These are phyloP conservation scores for Enoplolaimus lenunculus DNA, from an alignment of 2,888 invertebrate species.

Conservation along the genomic window DNA sequence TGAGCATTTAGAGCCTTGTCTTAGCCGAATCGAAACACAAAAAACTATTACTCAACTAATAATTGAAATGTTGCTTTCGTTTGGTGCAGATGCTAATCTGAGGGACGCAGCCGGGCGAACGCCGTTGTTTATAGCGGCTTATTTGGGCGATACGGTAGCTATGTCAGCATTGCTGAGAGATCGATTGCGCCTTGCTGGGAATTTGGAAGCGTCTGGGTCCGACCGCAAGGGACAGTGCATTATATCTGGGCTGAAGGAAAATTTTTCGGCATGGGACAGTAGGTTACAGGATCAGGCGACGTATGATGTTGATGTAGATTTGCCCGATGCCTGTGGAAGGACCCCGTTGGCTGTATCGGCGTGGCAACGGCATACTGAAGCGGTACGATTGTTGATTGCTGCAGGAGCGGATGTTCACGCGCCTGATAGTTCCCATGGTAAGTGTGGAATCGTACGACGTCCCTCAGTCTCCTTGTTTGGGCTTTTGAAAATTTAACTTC, in stretches of 20 bases:
- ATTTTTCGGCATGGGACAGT: too few species aligned
- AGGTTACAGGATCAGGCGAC: too few species aligned
- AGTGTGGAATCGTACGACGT: constrained; percentile 30
- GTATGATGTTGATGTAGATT: constrained; percentile 36
- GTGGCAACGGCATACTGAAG: constrained; percentile 55
- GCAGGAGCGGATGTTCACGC: constrained; percentile 28
- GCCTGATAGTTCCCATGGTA: constrained; percentile 38
- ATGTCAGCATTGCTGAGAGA: constrained; percentile 23
- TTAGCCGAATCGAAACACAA: too few species aligned
- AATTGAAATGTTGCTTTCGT: constrained; percentile 49
- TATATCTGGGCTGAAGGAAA: too few species aligned
- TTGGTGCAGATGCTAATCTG: constrained; percentile 48
- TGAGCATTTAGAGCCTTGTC: too few species aligned
- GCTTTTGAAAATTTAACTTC: too few species aligned
- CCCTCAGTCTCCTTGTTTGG: not conserved
- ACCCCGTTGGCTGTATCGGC: constrained; percentile 29
- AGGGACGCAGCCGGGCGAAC: constrained; percentile 30
- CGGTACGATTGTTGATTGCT: constrained; percentile 26
- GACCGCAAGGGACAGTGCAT: too few species aligned
- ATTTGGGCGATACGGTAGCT: constrained; percentile 58
- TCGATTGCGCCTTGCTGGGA: too few species aligned
- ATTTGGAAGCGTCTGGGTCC: too few species aligned
- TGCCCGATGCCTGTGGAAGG: constrained; percentile 30
- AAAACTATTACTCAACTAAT: too few species aligned
- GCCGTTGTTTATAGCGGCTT: constrained; percentile 29